Percentiles rank a stretch among this genome's conserved stretches.
These are phyloP conservation scores for Heliconius melpomene DNA, from an alignment of 1,140 invertebrate genomes.

Conservation along the genomic window DNA sequence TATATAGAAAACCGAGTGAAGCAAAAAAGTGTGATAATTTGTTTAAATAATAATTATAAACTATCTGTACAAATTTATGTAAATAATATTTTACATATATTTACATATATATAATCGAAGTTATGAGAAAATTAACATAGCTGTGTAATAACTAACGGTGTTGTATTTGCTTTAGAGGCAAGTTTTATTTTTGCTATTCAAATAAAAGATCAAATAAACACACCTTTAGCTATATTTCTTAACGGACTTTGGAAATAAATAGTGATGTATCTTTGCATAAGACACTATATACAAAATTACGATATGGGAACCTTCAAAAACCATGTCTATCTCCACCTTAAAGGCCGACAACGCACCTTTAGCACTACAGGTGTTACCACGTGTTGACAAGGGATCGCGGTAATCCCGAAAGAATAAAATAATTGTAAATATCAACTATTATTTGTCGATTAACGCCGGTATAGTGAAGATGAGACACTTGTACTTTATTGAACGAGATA, in stretches of 20 bases:
- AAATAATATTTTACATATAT: not conserved
- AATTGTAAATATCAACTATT: too few species aligned
- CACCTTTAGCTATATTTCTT: not conserved
- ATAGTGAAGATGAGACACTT: too few species aligned
- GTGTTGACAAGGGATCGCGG: too few species aligned
- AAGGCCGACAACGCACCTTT: too few species aligned
- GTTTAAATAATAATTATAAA: not conserved
- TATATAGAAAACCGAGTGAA: not conserved
- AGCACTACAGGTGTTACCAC: too few species aligned
- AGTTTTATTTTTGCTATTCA: not conserved
- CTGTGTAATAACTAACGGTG: constrained; percentile 2
- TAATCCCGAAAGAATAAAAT: too few species aligned
- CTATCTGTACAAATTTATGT: not conserved
- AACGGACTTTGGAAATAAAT: not conserved
- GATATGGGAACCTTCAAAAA: too few species aligned
- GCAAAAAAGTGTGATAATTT: not conserved
- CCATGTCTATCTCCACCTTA: too few species aligned
- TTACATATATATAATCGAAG: not conserved
- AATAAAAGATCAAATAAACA: not conserved
- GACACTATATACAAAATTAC: not conserved
- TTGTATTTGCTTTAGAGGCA: not conserved
- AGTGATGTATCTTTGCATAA: too few species aligned
- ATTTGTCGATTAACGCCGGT: too few species aligned
- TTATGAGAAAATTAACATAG: not conserved
- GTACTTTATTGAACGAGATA: too few species aligned